Base-by-base conservation (phyloP, 1,140 invertebrate genomes). In the Lordiphosa mommai region DNA sequence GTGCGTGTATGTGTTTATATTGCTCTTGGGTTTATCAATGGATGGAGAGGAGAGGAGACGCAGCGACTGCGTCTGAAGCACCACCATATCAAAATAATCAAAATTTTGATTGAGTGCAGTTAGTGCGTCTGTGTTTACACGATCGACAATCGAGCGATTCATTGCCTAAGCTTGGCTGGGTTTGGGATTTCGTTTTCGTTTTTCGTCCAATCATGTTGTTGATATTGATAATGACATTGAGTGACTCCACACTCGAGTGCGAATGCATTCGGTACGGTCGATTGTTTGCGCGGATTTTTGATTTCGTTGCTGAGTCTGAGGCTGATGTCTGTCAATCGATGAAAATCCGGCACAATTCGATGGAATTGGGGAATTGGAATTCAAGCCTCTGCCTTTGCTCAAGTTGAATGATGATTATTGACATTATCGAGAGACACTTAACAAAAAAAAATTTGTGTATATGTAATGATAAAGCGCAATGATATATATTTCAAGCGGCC, bases 191-290 rank as follows among this genome's bases (percentile, higher is more conserved):
- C 23, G 27, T 44, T 33, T 59, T 58, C 29, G 27, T 82, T 84
- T 27, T 85, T 44, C 72, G 80, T 86, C 73, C 73, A 79, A 86
- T 86, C 80, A 86, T 58, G 80, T 80, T 86, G 80, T 86, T 86
- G 84, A 79, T 86, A 77, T 84, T 86, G 84, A 86, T 86, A 86
- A 84, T 86, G 82, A 86, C 84, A 86, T 86, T 84, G 84, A 87
- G 72, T 82, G 84, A 86, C 82, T 86, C 63, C 32, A 32, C 37
- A 56, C 65, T 86, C 68, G 72, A 87, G 84, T 84, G 77, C 85
- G 65, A 80, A 80, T 79, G 77, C 77, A 82, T 61, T 76, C 65
- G 23, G 23, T 27, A 7, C 23, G 23, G 20, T 12, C 64, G 51
- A 63, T 70, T 79, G 74, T 76, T 80, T 80, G 61, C 76, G 76